Conservation (phyloP, 1,140 invertebrate genomes). For the Temnothorax curvispinosus region DNA sequence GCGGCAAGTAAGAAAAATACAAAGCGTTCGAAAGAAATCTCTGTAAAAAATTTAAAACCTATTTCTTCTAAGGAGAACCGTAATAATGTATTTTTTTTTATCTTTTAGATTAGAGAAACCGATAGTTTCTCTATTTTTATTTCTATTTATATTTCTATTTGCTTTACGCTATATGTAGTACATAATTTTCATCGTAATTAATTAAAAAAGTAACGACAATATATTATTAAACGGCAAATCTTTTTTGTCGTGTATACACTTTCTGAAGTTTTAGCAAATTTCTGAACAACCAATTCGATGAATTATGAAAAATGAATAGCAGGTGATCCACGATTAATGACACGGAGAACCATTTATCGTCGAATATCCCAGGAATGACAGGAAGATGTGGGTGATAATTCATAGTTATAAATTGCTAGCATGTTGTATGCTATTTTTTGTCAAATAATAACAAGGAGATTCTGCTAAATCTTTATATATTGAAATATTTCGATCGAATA, state of each 20-base stretch:
- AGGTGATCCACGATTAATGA: conserved; percentile 57
- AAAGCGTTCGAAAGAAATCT: conserved; percentile 6
- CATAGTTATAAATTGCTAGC: conserved; percentile 32
- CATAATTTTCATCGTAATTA: not conserved
- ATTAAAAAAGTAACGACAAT: not conserved
- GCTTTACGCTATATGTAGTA: not conserved
- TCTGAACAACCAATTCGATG: conserved; percentile 21
- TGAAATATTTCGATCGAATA: not conserved
- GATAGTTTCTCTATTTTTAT: not conserved
- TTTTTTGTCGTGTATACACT: not conserved
- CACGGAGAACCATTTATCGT: conserved; percentile 42
- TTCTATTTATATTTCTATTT: conserved; percentile 3
- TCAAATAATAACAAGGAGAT: conserved; percentile 38
- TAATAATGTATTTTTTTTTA: not conserved
- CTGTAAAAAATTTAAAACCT: conserved; percentile 16
- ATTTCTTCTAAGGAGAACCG: not conserved
- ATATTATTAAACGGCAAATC: not conserved
- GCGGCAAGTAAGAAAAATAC: conserved; percentile 22
- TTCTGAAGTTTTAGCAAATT: conserved; percentile 15
- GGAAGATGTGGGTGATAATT: conserved; percentile 47
- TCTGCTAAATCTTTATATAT: conserved; percentile 18
- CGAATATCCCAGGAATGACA: conserved; percentile 25
- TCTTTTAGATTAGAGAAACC: not conserved
- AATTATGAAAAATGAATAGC: conserved; percentile 60
- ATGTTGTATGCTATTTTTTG: conserved; percentile 16